These are phyloP conservation scores for Saccopteryx leptura DNA, from an alignment of 2,113 vertebrate species.

Conservation along the genomic window DNA sequence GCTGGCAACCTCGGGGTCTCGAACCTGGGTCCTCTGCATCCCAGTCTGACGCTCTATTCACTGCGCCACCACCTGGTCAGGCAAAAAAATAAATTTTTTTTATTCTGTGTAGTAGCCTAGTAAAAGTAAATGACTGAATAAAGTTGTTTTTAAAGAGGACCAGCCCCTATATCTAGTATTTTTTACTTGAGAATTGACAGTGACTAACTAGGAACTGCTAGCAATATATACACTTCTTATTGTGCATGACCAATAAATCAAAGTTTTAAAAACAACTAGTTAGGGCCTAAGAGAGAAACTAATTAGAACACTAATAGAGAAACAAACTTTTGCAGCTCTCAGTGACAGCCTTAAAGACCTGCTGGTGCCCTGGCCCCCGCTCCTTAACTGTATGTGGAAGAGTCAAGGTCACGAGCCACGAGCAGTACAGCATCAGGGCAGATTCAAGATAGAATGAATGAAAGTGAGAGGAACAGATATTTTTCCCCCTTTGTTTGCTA, in stretches of 20 bases:
- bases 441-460: neutral
- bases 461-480: neutral
- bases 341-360: neutral
- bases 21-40: too few relatives aligned
- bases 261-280: slow-evolving; percentile 2
- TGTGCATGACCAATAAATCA: neutral
- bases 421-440: neutral
- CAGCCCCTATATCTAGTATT: neutral
- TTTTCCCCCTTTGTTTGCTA: neutral
- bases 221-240: neutral
- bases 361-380: neutral
- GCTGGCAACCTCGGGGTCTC: too few relatives aligned
- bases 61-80: too few relatives aligned
- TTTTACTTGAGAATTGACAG: neutral
- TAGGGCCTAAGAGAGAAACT: neutral
- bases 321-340: neutral
- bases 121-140: neutral
- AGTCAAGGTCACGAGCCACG: neutral
- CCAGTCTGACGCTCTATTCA: too few relatives aligned
- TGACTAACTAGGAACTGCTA: neutral
- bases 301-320: neutral
- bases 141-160: slow-evolving; percentile 21
- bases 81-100: neutral
- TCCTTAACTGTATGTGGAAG: neutral
- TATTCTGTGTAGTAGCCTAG: neutral